Evolutionary conservation across 2,888 invertebrate species (phyloP).

Genomic region (Crocallis elinguaria): DNA sequence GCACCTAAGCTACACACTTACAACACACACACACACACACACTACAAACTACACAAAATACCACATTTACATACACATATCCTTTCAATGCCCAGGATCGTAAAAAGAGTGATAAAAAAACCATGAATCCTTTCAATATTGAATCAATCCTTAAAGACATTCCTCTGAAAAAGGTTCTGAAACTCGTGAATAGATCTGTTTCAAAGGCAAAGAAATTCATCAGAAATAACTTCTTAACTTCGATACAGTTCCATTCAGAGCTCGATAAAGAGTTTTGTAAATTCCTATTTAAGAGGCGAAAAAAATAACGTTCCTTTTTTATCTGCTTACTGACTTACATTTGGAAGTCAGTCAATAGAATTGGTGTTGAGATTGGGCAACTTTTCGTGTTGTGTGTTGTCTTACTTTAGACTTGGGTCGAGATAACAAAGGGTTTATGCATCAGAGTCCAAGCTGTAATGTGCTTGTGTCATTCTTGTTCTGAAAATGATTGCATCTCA

Average conservation of each 20-base stretch:
- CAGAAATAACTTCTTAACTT: slow-evolving; percentile 24
- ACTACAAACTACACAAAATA: not conserved
- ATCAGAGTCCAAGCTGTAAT: no score
- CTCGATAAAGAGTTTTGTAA: slow-evolving; percentile 22
- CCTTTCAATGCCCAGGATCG: not conserved
- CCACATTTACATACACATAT: not conserved
- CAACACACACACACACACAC: not conserved
- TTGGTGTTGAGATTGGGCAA: not conserved
- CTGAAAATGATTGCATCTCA: no score
- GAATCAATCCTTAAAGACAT: slow-evolving; percentile 19
- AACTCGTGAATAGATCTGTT: slow-evolving; percentile 27
- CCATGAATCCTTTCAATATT: not conserved
- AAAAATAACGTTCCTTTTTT: slow-evolving; percentile 6
- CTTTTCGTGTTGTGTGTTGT: not conserved
- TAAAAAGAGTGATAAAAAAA: not conserved
- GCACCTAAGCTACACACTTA: no score
- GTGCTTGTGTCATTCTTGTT: no score
- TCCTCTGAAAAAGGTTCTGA: slow-evolving; percentile 20
- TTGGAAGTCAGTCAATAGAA: not conserved
- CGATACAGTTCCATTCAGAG: slow-evolving; percentile 24
- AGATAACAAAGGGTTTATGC: no score
- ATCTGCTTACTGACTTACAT: not conserved
- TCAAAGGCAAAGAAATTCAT: slow-evolving; percentile 30
- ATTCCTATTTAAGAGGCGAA: slow-evolving; percentile 10
- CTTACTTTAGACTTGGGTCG: no score